These are phyloP conservation scores for Hirtodrosophila cameraria DNA, from an alignment of 2,888 invertebrate genomes.

Conservation along the genomic window DNA sequence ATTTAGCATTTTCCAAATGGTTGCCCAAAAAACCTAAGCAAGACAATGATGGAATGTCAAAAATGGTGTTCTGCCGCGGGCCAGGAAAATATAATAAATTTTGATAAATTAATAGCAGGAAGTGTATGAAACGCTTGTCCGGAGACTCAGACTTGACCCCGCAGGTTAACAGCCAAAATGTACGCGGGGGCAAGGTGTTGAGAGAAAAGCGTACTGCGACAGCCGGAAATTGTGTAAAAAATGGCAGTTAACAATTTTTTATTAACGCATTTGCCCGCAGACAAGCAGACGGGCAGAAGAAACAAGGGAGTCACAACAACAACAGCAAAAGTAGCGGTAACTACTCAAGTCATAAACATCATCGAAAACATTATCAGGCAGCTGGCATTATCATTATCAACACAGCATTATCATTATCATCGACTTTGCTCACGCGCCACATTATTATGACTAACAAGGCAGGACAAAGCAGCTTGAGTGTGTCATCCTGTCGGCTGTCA, in stretches of 20 bases:
- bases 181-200: conserved; percentile 18
- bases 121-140: conserved; percentile 21
- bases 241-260: conserved; percentile 76
- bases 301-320: conserved; percentile 23
- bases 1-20: too few species aligned
- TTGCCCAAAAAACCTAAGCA: neutral
- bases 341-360: conserved; percentile 64
- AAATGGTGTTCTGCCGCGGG: conserved; percentile 31
- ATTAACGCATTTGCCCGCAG: conserved; percentile 53
- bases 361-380: conserved; percentile 64
- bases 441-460: conserved; percentile 67
- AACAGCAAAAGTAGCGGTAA: conserved; percentile 24
- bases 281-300: neutral
- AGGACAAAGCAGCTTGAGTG: conserved; percentile 72
- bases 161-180: conserved; percentile 35
- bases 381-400: conserved; percentile 32
- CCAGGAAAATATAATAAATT: conserved; percentile 38
- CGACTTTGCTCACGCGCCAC: conserved; percentile 33
- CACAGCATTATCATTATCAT: conserved; percentile 19
- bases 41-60: conserved; percentile 16
- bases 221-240: conserved; percentile 68
- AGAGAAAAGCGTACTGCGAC: conserved; percentile 32
- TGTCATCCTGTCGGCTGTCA: conserved; percentile 50
- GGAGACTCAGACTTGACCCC: conserved; percentile 14
- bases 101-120: conserved; percentile 72